Percentiles rank a stretch among this genome's conserved stretches.
Conservation (phyloP, 2,797 vertebrate genomes). For the Cuniculus paca region DNA sequence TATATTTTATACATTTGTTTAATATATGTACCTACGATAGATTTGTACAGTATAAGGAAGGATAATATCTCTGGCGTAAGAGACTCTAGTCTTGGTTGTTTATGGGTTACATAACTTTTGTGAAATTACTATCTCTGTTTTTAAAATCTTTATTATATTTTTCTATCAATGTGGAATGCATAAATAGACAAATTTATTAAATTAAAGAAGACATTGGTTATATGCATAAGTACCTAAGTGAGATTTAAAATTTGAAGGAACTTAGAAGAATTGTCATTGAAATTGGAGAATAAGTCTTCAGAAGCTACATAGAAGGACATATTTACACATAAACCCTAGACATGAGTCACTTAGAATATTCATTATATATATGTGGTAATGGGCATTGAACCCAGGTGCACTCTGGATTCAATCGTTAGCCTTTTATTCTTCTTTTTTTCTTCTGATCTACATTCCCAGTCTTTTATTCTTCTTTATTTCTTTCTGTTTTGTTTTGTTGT, state of each 20-base stretch:
- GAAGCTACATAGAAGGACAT: neutral
- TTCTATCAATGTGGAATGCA: neutral
- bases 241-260: neutral
- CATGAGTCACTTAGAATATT: neutral
- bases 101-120: neutral
- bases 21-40: neutral
- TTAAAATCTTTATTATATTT: conserved; percentile 46
- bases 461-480: neutral
- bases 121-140: neutral
- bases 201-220: neutral
- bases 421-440: neutral
- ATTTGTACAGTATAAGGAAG: conserved; percentile 59
- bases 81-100: conserved; percentile 28
- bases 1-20: conserved; percentile 23
- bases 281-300: conserved; percentile 20
- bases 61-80: neutral
- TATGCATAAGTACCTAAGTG: neutral
- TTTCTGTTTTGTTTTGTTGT: neutral
- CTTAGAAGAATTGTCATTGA: neutral
- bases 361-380: neutral
- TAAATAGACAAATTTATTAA: neutral
- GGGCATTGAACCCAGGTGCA: neutral
- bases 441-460: neutral
- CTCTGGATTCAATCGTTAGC: too few species aligned
- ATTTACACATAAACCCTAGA: neutral